These are phyloP conservation scores for Tichodroma muraria DNA, from an alignment of 2,113 vertebrate genomes.

Conservation along the genomic window DNA sequence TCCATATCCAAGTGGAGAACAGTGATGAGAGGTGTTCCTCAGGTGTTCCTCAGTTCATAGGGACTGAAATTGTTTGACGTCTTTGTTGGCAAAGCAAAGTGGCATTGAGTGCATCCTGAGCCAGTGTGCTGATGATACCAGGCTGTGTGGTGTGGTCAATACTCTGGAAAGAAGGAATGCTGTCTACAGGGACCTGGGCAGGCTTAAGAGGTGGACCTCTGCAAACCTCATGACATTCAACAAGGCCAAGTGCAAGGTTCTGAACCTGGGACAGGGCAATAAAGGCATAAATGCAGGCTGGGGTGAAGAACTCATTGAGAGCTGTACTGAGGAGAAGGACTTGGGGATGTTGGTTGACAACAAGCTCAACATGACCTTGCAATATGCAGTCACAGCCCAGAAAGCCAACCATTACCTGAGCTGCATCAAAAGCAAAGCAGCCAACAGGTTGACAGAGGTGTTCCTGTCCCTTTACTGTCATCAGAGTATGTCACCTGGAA, in stretches of 20 bases:
- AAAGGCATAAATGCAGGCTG: background rate
- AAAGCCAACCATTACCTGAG: background rate
- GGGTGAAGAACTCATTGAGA: background rate
- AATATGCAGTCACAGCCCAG: background rate
- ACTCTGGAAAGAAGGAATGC: background rate
- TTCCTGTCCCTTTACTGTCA: background rate
- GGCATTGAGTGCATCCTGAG: background rate
- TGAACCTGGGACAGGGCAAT: background rate
- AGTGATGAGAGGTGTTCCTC: background rate
- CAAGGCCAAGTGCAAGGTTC: background rate
- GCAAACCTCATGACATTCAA: background rate
- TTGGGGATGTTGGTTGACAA: background rate
- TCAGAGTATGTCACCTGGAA: background rate
- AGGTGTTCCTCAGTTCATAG: background rate
- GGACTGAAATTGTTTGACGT: background rate
- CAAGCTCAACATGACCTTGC: background rate
- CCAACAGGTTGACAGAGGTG: fast-evolving
- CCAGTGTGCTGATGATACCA: background rate
- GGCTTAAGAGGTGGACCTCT: background rate
- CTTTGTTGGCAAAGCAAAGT: background rate
- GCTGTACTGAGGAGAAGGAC: background rate
- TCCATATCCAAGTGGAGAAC: background rate
- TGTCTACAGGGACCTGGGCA: background rate
- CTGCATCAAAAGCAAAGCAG: background rate
- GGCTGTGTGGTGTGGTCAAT: no score